Evolutionary conservation across 2,888 invertebrate species (phyloP), one percentile per base, ranked within the genome.

Genomic region (Choristoneura rosaceana): DNA sequence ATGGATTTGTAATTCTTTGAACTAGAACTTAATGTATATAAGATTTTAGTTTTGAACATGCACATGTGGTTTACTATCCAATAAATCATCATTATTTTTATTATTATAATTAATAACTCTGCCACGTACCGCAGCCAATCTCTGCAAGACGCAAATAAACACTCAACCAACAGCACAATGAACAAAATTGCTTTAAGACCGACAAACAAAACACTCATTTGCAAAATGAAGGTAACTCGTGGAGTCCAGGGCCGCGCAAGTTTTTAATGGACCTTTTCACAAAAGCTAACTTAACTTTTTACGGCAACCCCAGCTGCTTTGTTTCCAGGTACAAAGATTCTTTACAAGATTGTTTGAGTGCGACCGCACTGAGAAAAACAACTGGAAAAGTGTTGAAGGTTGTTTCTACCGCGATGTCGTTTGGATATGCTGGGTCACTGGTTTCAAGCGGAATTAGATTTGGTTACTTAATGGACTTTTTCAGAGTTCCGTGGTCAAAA

Each of bases 241-340:
- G 25, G 62, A 62, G 17, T 43, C 45, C 43, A 9, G 43, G 61
- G 41, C 3, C 45, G 38, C 17, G 17, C 25, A 59, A 55, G 25
- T 52, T 66, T 47, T 59, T 70, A 65, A 70, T 70, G 52, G 50
- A n/a, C 38, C 65, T 65, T 61, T 65, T 59, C 70, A 52, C 52
- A 52, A 65, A 58, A 66, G n/a, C 63, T 55, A 64, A 58, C 63
- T 65, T 66, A 52, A 65, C 33, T 43, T 70, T 70, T 60, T 60
- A 52, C 12, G 50, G 41, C 33, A 12, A 52, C 65, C 60, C 47
- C 33, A 55, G 55, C 55, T 55, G 43, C 50, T 70, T 70, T 70
- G 65, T 66, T 60, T 62, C 12, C 50, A 52, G 59, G 33, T 38
- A 14, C 34, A 43, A 65, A 50, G 59, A 64, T 65, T 65, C 50